Percentiles rank a stretch among this genome's conserved stretches.
Evolutionary conservation across 2,888 invertebrate genomes (phyloP).

Genomic region (Furcula furcula): DNA sequence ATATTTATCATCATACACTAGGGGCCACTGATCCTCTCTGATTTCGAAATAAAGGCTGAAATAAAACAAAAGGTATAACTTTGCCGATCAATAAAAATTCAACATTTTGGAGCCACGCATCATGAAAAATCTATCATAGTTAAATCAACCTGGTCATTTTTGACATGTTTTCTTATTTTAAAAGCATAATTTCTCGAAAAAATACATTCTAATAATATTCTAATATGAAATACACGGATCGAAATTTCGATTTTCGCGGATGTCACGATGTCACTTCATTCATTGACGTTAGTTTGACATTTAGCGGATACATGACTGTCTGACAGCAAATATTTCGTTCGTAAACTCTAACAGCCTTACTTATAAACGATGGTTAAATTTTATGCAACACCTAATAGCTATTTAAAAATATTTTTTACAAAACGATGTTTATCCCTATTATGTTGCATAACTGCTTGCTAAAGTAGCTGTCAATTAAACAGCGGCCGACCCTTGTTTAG

Average conservation of each 20-base stretch:
- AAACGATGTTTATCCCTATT: no score
- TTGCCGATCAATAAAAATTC: not conserved
- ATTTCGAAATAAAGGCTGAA: constrained; percentile 79
- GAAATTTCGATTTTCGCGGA: constrained; percentile 38
- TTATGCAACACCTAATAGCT: no score
- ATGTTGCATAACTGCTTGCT: no score
- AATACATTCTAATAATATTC: constrained; percentile 8
- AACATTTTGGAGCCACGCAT: not conserved
- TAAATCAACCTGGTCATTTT: constrained; percentile 38
- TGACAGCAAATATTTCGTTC: constrained; percentile 2
- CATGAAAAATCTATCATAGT: constrained; percentile 1
- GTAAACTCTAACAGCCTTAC: no score
- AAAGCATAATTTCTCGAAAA: constrained; percentile 1
- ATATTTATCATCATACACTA: constrained; percentile 89
- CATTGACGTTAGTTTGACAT: no score
- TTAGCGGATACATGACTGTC: no score
- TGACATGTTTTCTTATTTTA: constrained; percentile 5
- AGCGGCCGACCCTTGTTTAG: no score
- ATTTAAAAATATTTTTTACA: no score
- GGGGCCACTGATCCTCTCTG: constrained; percentile 85
- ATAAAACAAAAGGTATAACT: constrained; percentile 8
- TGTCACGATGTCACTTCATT: no score
- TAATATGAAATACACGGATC: constrained; percentile 8
- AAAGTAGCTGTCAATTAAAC: no score
- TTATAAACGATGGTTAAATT: no score